Percentiles rank a stretch among this genome's conserved stretches.
phyloP scores from a whole-genome alignment of 2,113 vertebrate genomes.

The Gyps fulvus region DNA sequence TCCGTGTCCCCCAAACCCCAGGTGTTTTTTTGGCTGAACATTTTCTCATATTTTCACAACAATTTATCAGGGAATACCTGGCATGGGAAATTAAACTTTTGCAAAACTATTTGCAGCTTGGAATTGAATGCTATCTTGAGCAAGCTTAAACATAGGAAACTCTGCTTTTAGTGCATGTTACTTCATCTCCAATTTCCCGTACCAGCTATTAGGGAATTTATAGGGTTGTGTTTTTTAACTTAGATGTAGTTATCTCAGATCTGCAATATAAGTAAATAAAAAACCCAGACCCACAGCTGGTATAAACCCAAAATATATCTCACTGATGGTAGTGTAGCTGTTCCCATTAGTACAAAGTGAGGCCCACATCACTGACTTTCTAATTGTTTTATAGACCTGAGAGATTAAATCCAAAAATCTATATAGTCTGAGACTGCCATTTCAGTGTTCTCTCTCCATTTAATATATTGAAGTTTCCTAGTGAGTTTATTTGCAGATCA shows the following conservation, averaged over 20 bases:
- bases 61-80: not conserved
- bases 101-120: not conserved
- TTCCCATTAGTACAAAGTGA: not conserved
- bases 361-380: not conserved
- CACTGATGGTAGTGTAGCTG: not conserved
- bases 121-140: not conserved
- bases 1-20: fast-evolving
- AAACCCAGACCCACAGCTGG: not conserved
- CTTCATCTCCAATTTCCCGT: not conserved
- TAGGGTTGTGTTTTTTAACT: not conserved
- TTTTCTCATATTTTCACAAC: not conserved
- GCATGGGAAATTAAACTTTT: not conserved
- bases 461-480: not conserved
- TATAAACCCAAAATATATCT: not conserved
- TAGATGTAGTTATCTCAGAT: not conserved
- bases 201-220: not conserved
- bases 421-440: not conserved
- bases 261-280: not conserved
- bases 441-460: not conserved
- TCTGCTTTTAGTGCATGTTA: not conserved
- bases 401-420: not conserved
- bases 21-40: fast-evolving
- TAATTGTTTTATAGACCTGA: not conserved
- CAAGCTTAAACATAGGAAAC: not conserved
- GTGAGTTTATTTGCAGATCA: conserved; percentile 13